phyloP scores from a whole-genome alignment of 2,888 invertebrate species.

The Tetranychus truncatus region DNA sequence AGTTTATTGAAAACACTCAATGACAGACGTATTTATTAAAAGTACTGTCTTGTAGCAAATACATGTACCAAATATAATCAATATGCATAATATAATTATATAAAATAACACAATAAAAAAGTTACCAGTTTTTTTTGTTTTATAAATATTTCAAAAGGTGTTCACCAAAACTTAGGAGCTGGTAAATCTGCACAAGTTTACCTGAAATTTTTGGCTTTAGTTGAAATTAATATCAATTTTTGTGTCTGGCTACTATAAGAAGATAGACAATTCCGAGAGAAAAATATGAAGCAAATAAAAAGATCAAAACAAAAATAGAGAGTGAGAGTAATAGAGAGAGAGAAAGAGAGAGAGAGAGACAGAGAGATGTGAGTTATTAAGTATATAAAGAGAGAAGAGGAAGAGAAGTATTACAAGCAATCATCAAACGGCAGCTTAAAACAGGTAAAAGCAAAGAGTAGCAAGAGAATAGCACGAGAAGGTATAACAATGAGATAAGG shows the following conservation, averaged over 20 bases:
- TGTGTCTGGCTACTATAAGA: too few relatives aligned
- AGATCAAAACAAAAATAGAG: neutral
- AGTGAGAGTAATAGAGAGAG: neutral
- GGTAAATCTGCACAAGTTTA: too few relatives aligned
- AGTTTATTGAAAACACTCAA: too few relatives aligned
- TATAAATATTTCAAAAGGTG: neutral
- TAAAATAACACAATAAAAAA: neutral
- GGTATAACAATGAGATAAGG: too few relatives aligned
- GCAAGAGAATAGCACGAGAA: neutral
- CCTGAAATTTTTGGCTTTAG: too few relatives aligned
- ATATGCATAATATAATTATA: neutral
- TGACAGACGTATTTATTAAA: neutral
- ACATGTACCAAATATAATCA: slow-evolving; percentile 1
- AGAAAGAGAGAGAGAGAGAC: neutral
- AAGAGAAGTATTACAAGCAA: neutral
- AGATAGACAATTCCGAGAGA: too few relatives aligned
- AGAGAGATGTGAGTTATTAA: neutral
- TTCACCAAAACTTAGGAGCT: too few relatives aligned
- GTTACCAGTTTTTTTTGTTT: neutral
- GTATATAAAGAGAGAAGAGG: neutral
- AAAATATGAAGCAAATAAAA: neutral
- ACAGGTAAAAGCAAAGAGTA: neutral
- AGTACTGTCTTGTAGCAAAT: neutral
- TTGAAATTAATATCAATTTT: too few relatives aligned
- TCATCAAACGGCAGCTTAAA: neutral